Evolutionary conservation across 2,888 invertebrate genomes (phyloP).

Genomic region (Parascotia fuliginaria): DNA sequence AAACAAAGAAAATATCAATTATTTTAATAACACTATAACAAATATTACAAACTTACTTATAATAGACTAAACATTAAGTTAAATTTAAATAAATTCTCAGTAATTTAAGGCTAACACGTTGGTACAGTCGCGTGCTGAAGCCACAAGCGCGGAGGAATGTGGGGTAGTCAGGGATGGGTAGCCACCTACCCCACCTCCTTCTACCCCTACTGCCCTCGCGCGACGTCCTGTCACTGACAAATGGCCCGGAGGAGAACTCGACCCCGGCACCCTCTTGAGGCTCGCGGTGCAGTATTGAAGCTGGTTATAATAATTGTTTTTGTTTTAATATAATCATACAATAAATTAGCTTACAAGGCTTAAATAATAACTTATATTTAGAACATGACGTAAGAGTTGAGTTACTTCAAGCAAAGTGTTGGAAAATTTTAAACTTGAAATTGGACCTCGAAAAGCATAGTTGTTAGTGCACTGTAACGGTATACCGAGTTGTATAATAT

Average conservation of each 20-base stretch:
- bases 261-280: constrained; percentile 77
- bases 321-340: too few relatives aligned
- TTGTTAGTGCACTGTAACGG: too few relatives aligned
- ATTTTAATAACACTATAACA: too few relatives aligned
- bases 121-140: constrained; percentile 72
- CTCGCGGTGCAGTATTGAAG: constrained; percentile 50
- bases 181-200: constrained; percentile 22
- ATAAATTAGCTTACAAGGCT: too few relatives aligned
- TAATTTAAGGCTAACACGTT: constrained; percentile 64
- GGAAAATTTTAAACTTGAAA: too few relatives aligned
- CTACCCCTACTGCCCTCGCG: constrained; percentile 46
- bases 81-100: constrained; percentile 48
- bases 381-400: too few relatives aligned
- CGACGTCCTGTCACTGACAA: constrained; percentile 85
- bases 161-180: constrained; percentile 50
- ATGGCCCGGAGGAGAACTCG: constrained; percentile 82
- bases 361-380: too few relatives aligned
- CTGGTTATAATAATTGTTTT: background rate
- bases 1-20: too few relatives aligned
- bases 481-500: too few relatives aligned
- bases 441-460: too few relatives aligned
- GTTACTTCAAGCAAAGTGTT: too few relatives aligned
- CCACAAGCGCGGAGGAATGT: constrained; percentile 67
- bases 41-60: constrained; percentile 33
- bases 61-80: constrained; percentile 40